Evolutionary conservation across 2,113 vertebrate species (phyloP), one percentile per base, ranked within the genome.

Genomic region (Hippocampus guttulatus): DNA sequence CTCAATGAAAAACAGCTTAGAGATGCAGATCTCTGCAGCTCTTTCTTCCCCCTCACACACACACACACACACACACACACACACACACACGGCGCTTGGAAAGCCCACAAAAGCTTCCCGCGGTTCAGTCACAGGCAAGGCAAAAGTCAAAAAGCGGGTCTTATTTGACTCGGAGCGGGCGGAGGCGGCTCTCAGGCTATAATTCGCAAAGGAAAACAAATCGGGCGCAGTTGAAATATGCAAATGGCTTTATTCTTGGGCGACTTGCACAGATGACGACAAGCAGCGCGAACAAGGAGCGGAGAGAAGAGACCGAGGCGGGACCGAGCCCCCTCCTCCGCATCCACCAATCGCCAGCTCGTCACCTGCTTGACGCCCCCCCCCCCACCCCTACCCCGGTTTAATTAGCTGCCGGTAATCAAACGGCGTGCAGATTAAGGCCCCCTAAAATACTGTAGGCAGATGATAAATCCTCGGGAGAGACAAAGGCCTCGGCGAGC

Each of bases 371-470:
- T 93, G 88, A 89, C 86, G 85, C 75, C 66, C 8, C 33, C 82
- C 86, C 84, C 75, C 67, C 9, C 30, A 3, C 5, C 33, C 33
- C 33, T 5, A 0, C 5, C 81, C 64, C 76, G 70, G 75, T 86
- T 90, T 92, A 89, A 92, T 90, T 91, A 92, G 87, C 75, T 70
- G 81, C 63, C 78, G 77, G 80, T 81, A 87, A 87, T 87, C 83
- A 87, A 90, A 88, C 80, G 75, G 74, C 77, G 52, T 71, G 84
- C 76, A 85, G 89, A 89, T 92, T 88, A 92, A 82, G 74, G 72
- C 75, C 62, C 69, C 63, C 15, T 80, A 65, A 87, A 72, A 85
- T 84, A 85, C 79, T 80, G 79, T 69, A 76, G 86, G 73, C 70
- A 88, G 81, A 90, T 85, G 80, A 93, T 86, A 84, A 84, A 89